Conservation (phyloP, 1,140 invertebrate genomes). For the Anoplolepis gracilipes region DNA sequence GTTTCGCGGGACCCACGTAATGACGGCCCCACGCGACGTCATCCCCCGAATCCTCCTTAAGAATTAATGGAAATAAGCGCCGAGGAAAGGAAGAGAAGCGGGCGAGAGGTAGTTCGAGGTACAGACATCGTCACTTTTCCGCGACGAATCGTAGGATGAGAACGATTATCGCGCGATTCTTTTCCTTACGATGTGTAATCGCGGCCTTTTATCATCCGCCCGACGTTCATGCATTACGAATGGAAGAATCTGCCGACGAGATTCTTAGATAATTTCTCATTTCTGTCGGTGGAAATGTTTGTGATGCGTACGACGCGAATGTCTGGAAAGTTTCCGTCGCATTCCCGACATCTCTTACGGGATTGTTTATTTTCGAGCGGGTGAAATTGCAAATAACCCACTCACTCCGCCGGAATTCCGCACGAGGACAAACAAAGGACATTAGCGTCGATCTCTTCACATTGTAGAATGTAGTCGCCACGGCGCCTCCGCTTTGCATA, state of each 20-base stretch:
- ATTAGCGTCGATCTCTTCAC: slow-evolving; percentile 70
- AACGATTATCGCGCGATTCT: slow-evolving; percentile 2
- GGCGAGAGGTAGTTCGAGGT: background rate
- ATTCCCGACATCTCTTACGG: slow-evolving; percentile 41
- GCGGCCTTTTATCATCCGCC: background rate
- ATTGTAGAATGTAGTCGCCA: slow-evolving; percentile 49
- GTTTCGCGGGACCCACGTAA: slow-evolving; percentile 71
- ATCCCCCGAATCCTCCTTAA: slow-evolving; percentile 13
- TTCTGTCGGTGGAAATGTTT: slow-evolving; percentile 10
- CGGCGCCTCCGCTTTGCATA: background rate
- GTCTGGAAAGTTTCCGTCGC: slow-evolving; percentile 18
- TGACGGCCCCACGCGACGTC: slow-evolving; percentile 78
- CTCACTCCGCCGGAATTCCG: slow-evolving; percentile 70
- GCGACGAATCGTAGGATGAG: background rate
- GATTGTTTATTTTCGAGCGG: slow-evolving; percentile 43
- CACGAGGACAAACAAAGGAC: slow-evolving; percentile 71
- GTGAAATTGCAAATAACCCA: slow-evolving; percentile 66
- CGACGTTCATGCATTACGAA: background rate
- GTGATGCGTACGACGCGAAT: slow-evolving; percentile 16
- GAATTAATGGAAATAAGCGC: slow-evolving; percentile 66
- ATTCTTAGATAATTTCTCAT: slow-evolving; percentile 45
- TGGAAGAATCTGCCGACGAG: background rate
- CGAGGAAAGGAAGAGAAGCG: background rate
- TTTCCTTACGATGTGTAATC: background rate
- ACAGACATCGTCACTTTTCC: slow-evolving; percentile 32